Evolutionary conservation across 2,888 invertebrate genomes (phyloP).

Genomic region (Coelopa pilipes): DNA sequence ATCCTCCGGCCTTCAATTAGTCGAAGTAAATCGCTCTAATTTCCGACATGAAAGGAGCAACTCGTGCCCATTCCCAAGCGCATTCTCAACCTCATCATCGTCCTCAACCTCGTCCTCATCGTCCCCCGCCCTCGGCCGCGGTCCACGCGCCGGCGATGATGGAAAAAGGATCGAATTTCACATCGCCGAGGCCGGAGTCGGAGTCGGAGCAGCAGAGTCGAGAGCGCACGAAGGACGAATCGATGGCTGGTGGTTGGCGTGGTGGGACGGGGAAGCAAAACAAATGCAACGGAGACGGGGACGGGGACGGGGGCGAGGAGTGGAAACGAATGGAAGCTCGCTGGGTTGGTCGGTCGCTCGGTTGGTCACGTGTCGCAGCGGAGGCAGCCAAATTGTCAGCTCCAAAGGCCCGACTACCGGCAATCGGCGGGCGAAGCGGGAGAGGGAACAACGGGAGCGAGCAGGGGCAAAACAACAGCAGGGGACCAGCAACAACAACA

Average conservation of each 20-base stretch:
- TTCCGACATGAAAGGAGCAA: conserved; percentile 3
- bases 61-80: background rate
- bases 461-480: conserved; percentile 9
- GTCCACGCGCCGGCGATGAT: no score
- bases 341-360: no score
- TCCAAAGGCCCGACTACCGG: background rate
- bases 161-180: conserved; percentile 19
- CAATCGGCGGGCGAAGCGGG: background rate
- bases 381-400: conserved; percentile 27
- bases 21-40: conserved; percentile 7
- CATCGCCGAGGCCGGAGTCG: background rate
- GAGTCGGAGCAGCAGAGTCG: no score
- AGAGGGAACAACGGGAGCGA: background rate
- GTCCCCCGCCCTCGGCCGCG: no score
- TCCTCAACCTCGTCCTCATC: background rate
- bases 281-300: no score
- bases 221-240: no score
- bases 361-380: conserved; percentile 33
- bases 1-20: background rate
- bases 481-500: background rate
- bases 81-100: background rate
- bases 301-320: no score
- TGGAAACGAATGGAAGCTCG: conserved; percentile 19
- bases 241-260: no score
- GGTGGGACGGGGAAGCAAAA: background rate